These are phyloP conservation scores for Plagodis pulveraria DNA, from an alignment of 2,888 invertebrate species.

Conservation along the genomic window DNA sequence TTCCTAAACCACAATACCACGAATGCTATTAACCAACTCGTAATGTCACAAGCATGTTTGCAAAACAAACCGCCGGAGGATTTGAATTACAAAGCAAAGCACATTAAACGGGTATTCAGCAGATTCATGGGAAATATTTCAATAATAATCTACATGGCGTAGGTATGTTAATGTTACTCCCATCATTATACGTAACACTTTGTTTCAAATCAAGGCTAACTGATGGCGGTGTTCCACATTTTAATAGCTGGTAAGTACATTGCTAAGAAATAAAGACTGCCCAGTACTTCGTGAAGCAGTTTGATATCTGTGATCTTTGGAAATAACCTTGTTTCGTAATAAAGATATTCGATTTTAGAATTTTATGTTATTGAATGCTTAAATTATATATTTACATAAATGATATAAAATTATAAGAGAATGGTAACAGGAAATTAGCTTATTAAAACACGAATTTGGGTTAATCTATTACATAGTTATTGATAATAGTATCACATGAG, in stretches of 20 bases:
- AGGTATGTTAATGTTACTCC: slow-evolving; percentile 24
- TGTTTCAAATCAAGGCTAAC: slow-evolving; percentile 1
- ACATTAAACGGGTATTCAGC: slow-evolving; percentile 15
- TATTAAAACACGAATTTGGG: too few relatives aligned
- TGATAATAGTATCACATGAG: too few relatives aligned
- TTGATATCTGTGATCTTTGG: too few relatives aligned
- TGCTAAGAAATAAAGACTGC: too few relatives aligned
- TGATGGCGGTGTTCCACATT: not conserved
- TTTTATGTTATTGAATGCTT: too few relatives aligned
- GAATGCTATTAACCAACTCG: not conserved
- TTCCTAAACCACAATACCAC: slow-evolving; percentile 1
- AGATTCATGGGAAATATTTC: slow-evolving; percentile 27
- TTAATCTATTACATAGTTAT: too few relatives aligned
- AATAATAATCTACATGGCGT: slow-evolving; percentile 16
- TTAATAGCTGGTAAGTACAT: not conserved
- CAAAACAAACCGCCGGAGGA: slow-evolving; percentile 15
- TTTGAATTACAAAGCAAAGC: slow-evolving; percentile 24
- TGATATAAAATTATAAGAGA: too few relatives aligned
- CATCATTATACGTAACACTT: slow-evolving; percentile 19
- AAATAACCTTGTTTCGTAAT: too few relatives aligned
- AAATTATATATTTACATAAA: too few relatives aligned
- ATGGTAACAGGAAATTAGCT: too few relatives aligned
- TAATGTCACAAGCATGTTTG: slow-evolving; percentile 15
- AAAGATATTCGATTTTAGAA: too few relatives aligned
- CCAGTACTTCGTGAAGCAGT: too few relatives aligned